A percentile compares a stretch with the other conserved stretches of the same genome.
Conservation (phyloP, 2,888 invertebrate genomes). For the Halictus quadricinctus region DNA sequence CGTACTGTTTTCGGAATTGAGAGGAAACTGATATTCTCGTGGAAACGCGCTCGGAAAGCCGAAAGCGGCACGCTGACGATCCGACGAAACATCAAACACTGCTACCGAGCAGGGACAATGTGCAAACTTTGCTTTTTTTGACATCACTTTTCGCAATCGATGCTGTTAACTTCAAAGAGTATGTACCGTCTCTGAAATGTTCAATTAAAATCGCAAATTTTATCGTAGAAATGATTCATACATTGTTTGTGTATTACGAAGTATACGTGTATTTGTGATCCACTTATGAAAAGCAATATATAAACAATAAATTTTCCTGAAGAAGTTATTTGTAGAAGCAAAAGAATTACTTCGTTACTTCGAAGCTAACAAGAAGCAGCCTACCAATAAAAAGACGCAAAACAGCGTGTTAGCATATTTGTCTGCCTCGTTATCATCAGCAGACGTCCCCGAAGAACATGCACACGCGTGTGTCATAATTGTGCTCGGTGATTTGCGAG, state of each 20-base stretch:
- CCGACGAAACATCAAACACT: background rate
- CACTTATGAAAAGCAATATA: too few relatives aligned
- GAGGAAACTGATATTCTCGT: conserved; percentile 25
- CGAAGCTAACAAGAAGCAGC: background rate
- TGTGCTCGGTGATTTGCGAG: background rate
- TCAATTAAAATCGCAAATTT: too few relatives aligned
- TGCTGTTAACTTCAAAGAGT: too few relatives aligned
- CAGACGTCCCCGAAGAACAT: background rate
- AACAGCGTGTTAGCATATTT: background rate
- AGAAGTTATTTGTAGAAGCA: background rate
- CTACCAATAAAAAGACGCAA: background rate
- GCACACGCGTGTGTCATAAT: background rate
- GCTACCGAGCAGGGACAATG: background rate
- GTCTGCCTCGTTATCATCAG: conserved; percentile 2
- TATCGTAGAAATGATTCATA: too few relatives aligned
- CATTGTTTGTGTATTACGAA: too few relatives aligned
- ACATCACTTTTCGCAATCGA: background rate
- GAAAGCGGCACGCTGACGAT: conserved; percentile 35
- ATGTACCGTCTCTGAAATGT: too few relatives aligned
- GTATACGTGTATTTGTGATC: too few relatives aligned
- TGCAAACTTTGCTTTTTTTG: background rate
- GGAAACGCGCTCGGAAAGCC: conserved; percentile 26
- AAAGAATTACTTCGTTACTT: background rate
- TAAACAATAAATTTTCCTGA: too few relatives aligned
- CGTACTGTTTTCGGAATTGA: conserved; percentile 13